Evolutionary conservation across 2,113 vertebrate species (phyloP).

Genomic region (Daboia siamensis): DNA sequence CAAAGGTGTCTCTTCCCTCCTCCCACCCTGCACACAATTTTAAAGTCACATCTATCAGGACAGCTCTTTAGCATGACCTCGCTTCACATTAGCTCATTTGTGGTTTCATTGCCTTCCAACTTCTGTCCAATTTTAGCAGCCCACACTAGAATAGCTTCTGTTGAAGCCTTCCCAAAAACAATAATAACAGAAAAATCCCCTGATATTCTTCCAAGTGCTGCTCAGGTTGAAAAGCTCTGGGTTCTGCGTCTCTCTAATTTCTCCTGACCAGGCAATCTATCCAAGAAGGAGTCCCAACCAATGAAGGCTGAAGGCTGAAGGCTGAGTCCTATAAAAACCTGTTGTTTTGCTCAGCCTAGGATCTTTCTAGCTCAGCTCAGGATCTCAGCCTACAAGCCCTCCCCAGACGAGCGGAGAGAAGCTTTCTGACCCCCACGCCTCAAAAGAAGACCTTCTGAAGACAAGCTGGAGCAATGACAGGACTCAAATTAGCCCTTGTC

Average conservation of each 20-base stretch:
- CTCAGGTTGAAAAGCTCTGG: background rate
- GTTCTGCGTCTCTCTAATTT: constrained; percentile 19
- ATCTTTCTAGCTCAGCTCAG: background rate
- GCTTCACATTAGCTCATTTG: background rate
- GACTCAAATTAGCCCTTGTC: background rate
- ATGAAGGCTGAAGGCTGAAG: background rate
- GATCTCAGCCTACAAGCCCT: background rate
- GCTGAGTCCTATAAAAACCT: constrained; percentile 47
- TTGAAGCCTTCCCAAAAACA: constrained; percentile 19
- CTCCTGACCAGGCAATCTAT: background rate
- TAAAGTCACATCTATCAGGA: background rate
- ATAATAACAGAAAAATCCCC: background rate
- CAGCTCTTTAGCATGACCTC: background rate
- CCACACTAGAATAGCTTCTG: background rate
- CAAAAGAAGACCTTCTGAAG: background rate
- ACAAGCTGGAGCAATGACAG: constrained; percentile 17
- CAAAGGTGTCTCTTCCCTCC: background rate
- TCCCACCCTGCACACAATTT: background rate
- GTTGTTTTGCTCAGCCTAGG: background rate
- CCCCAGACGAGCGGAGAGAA: fast-evolving
- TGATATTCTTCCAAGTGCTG: constrained; percentile 25
- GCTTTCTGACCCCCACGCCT: background rate
- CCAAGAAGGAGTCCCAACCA: background rate
- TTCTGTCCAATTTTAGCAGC: constrained; percentile 48
- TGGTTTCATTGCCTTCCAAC: constrained; percentile 27